Evolutionary conservation across 1,140 invertebrate genomes (phyloP), one percentile per base, ranked within the genome.

Genomic region (Psilanteris sp.): DNA sequence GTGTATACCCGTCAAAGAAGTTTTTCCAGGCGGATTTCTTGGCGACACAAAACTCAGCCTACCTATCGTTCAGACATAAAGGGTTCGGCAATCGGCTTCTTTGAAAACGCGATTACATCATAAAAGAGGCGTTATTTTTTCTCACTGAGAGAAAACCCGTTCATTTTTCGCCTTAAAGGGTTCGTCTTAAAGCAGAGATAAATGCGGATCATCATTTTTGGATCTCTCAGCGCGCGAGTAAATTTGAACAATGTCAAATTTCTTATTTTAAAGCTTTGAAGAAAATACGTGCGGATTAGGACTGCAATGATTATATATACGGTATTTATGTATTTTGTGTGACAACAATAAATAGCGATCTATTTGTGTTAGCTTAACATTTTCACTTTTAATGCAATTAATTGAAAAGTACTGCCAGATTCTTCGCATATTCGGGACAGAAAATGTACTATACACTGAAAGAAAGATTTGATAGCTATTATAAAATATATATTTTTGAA

Each of bases 1-100:
- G n/a, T n/a, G n/a, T 78, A 59, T 78, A 52, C 39, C 70, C 66
- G 73, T 83, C 82, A 83, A 83, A 84, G 77, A 74, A 26, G 71
- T 70, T 68, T 55, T 37, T 27, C 57, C 48, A 20, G 16, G 9
- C 22, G 37, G 32, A 61, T 72, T 62, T 62, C 48, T 62, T 41
- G 41, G 32, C 37, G 46, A 59, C 50, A 62, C 68, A 73, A 73
- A 73, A 73, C 59, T 24, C 11, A 41, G 26, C 39, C 50, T 32
- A 37, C 24, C 36, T 54, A n/a, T 34, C n/a, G 4, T 3, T 8
- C 24, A 4, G 36, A 13, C 27, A 48, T 29, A 73, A 73, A 67
- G 71, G 71, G 54, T 74, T 74, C 43, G 52, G 13, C 5, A 20
- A 37, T 31, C 41, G 18, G 31, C 34, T 32, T 43, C 54, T 71